Evolutionary conservation across 1,140 invertebrate genomes (phyloP).

Genomic region (Aphidius ervi): DNA sequence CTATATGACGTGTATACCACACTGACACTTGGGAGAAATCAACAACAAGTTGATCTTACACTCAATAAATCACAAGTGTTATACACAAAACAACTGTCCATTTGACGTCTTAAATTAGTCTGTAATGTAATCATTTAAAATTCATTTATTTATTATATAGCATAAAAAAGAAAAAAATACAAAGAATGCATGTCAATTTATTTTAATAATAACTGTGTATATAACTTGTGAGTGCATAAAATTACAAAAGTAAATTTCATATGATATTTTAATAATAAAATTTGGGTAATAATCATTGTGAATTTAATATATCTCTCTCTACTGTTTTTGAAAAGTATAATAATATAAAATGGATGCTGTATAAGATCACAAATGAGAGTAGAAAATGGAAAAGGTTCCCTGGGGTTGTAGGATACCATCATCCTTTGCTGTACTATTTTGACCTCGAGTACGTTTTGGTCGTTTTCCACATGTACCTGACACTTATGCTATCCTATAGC

Average conservation of each 20-base stretch:
- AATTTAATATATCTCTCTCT: conserved; percentile 2
- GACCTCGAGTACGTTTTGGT: conserved; percentile 7
- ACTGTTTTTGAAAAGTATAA: conserved; percentile 18
- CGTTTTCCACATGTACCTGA: conserved; percentile 13
- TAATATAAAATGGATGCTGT: conserved; percentile 44
- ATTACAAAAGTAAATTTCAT: not conserved
- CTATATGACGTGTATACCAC: too few relatives aligned
- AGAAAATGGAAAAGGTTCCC: conserved; percentile 30
- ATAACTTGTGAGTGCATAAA: too few relatives aligned
- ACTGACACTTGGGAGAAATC: too few relatives aligned
- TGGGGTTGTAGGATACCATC: conserved; percentile 33
- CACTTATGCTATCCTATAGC: conserved; percentile 10
- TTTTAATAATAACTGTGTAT: too few relatives aligned
- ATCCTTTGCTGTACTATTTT: conserved; percentile 35
- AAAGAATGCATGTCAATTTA: too few relatives aligned
- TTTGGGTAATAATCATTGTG: conserved; percentile 41
- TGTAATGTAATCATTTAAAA: too few relatives aligned
- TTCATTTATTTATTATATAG: too few relatives aligned
- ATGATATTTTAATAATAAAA: conserved; percentile 30
- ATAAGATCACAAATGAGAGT: conserved; percentile 45
- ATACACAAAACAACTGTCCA: too few relatives aligned
- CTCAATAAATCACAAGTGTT: too few relatives aligned
- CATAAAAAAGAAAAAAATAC: too few relatives aligned
- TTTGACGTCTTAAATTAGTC: too few relatives aligned
- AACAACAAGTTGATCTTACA: too few relatives aligned